Base-by-base conservation (phyloP, 2,797 vertebrate genomes). In the Botia almorhae region DNA sequence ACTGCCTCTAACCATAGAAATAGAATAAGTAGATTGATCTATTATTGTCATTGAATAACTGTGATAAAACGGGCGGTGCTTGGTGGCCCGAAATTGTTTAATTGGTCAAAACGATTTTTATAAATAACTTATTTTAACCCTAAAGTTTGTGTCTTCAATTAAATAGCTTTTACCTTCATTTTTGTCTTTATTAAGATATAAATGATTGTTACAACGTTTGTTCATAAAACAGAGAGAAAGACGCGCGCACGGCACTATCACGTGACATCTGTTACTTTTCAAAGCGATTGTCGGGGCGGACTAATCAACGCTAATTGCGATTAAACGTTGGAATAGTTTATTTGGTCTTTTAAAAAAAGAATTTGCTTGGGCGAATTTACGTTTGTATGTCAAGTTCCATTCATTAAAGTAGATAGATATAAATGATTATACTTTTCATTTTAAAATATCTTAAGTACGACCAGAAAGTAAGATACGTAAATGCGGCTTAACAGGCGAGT, bases 1-100 rank as follows among this genome's bases (percentile, higher is more conserved):
- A 10, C 33, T 72, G 69, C 16, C 19, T 72, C 63, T 43, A 26
- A 72, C 29, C 48, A 8, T 19, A 65, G 69, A 79, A 72, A 71
- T 39, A 61, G 1, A 71, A 13, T 0, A 11, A 61, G 13, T 3
- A 33, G 29, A 0, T 0, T n/a, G 3, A 36, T 19, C 7, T 16
- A 1, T 14, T 0, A 7, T 7, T n/a, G 19, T 16, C 36, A 13
- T 1, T 1, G 6, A 2, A 4, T 4, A 0, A 0, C 6, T 0
- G 1, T 26, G 0, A 0, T 7, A 0, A 13, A 56, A 3, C n/a
- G 60, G 77, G 77, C 77, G 69, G 48, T n/a, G 58, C 16, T 26
- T 53, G 1, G 19, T 10, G 6, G 2, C 4, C 53, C 17, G 17
- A 78, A 7, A 0, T 7, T 16, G 2, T 7, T 39, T 39, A 39